phyloP scores from a whole-genome alignment of 1,140 invertebrate genomes.

The Zaprionus kolodkinae region DNA sequence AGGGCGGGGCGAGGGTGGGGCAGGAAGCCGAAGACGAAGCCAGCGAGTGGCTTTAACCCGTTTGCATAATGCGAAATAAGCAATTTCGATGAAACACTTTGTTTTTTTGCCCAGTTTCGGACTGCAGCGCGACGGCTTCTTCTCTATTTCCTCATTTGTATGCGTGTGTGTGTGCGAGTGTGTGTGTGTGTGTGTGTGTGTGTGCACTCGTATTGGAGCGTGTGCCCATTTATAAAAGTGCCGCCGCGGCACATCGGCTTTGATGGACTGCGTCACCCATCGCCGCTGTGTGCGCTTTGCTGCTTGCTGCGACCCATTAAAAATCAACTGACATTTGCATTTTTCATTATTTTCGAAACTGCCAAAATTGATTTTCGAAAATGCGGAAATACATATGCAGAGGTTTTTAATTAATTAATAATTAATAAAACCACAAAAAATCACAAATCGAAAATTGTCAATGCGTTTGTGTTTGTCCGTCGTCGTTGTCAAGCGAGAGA shows the following conservation, averaged over 20 bases:
- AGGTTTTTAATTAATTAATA: slow-evolving; percentile 20
- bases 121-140: slow-evolving; percentile 21
- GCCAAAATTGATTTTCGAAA: slow-evolving; percentile 31
- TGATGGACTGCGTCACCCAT: slow-evolving; percentile 26
- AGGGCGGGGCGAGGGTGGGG: background rate
- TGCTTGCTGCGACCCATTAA: slow-evolving; percentile 36
- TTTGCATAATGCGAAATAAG: slow-evolving; percentile 36
- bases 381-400: slow-evolving; percentile 33
- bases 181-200: background rate
- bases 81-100: slow-evolving; percentile 19
- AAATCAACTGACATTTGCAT: slow-evolving; percentile 47
- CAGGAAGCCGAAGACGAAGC: slow-evolving; percentile 3
- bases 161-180: slow-evolving; percentile 5
- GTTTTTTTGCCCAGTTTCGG: slow-evolving; percentile 19
- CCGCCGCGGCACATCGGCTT: slow-evolving; percentile 50
- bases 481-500: slow-evolving; percentile 13
- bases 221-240: slow-evolving; percentile 50
- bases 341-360: slow-evolving; percentile 28
- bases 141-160: slow-evolving; percentile 20
- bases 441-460: slow-evolving; percentile 3
- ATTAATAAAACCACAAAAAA: slow-evolving; percentile 8
- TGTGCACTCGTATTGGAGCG: slow-evolving; percentile 19
- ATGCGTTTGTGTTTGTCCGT: background rate
- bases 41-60: background rate
- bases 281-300: slow-evolving; percentile 1